Base-by-base conservation (phyloP, 2,797 vertebrate species). In the Malacoctenus gilli region DNA sequence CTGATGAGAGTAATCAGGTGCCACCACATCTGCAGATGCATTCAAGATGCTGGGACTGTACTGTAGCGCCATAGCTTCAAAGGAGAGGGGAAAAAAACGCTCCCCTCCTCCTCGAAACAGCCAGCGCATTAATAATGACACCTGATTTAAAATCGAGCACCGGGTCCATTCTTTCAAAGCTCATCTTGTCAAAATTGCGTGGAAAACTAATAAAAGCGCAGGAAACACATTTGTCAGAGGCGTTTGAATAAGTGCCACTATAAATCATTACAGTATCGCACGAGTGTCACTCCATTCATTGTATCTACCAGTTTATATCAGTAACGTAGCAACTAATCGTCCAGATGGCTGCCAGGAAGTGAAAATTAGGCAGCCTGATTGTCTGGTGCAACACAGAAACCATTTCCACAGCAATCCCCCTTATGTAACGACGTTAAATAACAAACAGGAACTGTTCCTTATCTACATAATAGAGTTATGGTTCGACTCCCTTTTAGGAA, bases 1-100 rank as follows among this genome's bases (percentile, higher is more conserved):
- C 31, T 88, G 88, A 87, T 89, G 85, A 84, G 86, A 83, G 80
- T 86, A 83, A 91, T 89, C 83, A 85, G 75, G 77, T 84, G 72
- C 82, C 69, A 71, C 62, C 38, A 62, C 80, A 79, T 83, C 76
- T 72, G 77, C 60, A 77, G 74, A 79, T 31, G 41, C 74, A 59
- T 65, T 72, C 77, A 82, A 80, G 80, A 83, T 54, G 64, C 59
- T 57, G 56, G 57, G 51, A 44, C 58, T 47, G 51, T 30, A 55
- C 47, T 31, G 34, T 22, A 32, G 13, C 13, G 59, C 54, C 65
- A 72, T 38, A 25, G 22, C 51, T 59, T 28, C 6, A 28, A 28
- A 5, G 25, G 5, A 3, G 8, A 28, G 25, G 9, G n/a, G n/a
- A n/a, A 28, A 28, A 28, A 3, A 28, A 9, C 9, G 25, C 25